Evolutionary conservation across 2,797 vertebrate species (phyloP), one percentile per base, ranked within the genome.

Genomic region (Brachyalestes nurse): DNA sequence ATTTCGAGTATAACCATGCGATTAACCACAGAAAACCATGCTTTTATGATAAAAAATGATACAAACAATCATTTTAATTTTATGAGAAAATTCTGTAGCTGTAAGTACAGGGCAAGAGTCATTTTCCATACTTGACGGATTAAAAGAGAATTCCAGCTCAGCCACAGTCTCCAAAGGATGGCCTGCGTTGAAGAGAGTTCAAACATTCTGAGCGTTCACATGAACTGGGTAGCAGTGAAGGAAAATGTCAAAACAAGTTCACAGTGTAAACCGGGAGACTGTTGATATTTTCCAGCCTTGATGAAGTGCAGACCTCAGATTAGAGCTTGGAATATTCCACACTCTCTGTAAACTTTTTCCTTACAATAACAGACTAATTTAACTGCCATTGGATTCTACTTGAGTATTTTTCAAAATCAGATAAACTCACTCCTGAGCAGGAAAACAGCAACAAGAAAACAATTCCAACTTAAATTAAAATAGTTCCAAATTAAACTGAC

Each of bases 221-320:
- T 47, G 3, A 64, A 75, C 7, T 47, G 64, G 61, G 47, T 13
- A 51, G 70, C n/a, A 58, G 14, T 19, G 14, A n/a, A 77, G 16
- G 6, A 58, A 78, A 75, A 61, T 9, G 17, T 57, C 38, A 79
- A 79, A 79, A 75, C 42, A 53, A 75, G 58, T 62, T 75, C 57
- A 75, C 34, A 6, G 8, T 13, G 21, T 51, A 72, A 38, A 14
- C 16, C 10, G 28, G 28, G 77, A 55, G 74, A 47, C 65, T 1
- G 2, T 79, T 72, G 58, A 75, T 78, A 38, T 75, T 71, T 75
- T 79, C 62, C 49, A 6, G 8, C 23, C 10, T 6, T 79, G 78
- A 79, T 71, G 57, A 79, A 75, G 21, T 42, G 14, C 72, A 79
- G 77, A 49, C 58, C 49, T 57, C 38, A 82, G 53, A 82, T 78